These are phyloP conservation scores for Phlogophora meticulosa DNA, from an alignment of 2,888 invertebrate species.

Conservation along the genomic window DNA sequence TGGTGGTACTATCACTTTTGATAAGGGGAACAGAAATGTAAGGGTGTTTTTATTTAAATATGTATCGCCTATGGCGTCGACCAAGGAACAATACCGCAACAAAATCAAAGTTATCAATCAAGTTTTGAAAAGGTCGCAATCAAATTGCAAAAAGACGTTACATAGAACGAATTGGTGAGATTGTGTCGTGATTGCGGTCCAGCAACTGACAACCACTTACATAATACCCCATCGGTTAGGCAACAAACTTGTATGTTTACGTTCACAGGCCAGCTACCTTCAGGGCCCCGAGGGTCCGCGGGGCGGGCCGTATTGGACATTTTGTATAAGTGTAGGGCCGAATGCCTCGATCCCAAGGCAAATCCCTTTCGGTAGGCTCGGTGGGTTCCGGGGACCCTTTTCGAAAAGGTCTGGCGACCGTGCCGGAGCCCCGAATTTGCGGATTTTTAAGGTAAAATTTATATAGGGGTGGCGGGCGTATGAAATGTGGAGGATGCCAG, in stretches of 20 bases:
- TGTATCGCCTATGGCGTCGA: background rate
- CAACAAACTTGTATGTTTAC: constrained; percentile 90
- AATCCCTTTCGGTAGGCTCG: constrained; percentile 86
- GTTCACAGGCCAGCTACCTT: constrained; percentile 80
- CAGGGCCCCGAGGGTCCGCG: constrained; percentile 80
- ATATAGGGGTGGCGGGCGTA: constrained; percentile 81
- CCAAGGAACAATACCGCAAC: constrained; percentile 5
- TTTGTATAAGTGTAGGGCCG: constrained; percentile 90
- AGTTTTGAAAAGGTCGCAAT: constrained; percentile 49
- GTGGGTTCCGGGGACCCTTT: constrained; percentile 81
- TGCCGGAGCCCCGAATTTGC: constrained; percentile 89
- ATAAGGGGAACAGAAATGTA: constrained; percentile 1
- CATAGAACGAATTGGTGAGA: constrained; percentile 47
- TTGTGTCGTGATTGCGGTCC: constrained; percentile 58
- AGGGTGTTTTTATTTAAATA: too few species aligned
- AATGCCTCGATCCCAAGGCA: constrained; percentile 87
- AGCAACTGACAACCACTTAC: constrained; percentile 67
- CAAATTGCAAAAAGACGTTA: constrained; percentile 50
- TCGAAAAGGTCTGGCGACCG: constrained; percentile 86
- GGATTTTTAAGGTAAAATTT: constrained; percentile 91
- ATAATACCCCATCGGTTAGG: constrained; percentile 78
- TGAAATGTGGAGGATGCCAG: constrained; percentile 69
- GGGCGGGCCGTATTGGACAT: constrained; percentile 88
- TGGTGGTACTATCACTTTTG: background rate
- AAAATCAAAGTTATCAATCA: constrained; percentile 52